Evolutionary conservation across 2,888 invertebrate genomes (phyloP), one percentile per base, ranked within the genome.

Genomic region (Petrolisthes cinctipes): DNA sequence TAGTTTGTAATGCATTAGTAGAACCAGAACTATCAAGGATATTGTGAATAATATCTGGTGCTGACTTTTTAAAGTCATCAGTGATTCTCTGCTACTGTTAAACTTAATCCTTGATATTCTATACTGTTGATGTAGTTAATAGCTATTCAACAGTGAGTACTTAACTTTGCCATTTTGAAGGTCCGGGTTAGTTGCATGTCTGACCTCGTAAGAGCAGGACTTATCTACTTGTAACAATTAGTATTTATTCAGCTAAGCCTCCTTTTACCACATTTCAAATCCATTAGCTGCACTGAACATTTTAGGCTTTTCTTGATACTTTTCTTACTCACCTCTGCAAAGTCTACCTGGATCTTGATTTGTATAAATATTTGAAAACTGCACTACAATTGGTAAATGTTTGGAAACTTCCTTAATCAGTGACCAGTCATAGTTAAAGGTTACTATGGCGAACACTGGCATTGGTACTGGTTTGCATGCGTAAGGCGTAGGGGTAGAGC

Each of bases 1-100:
- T 20, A 75, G 75, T n/a, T 75, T 7, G n/a, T 75, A 11, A 37
- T 20, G 23, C 37, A 17, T 9, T 20, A 75, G 20, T n/a, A 37
- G 23, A n/a, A 20, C 37, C 9, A 17, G 37, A 75, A 37, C 37
- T 23, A n/a, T n/a, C n/a, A n/a, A 37, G 37, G 20, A n/a, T 75
- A 75, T 17, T 75, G 11, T 75, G 75, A 75, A n/a, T 23, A 37
- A 61, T 61, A 61, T 61, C 61, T 61, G 61, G 61, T 61, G 61
- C 61, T 61, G 61, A 17, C 61, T 11, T 61, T 61, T 61, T 9
- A 61, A 17, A 11, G 17, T 37, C 37, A 37, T 37, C 9, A 61
- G 11, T 11, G 61, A 61, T 17, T 61, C 17, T 61, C 61, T 61
- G 61, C 61, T 61, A 1, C 61, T 11, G 61, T 61, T 61, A 61